Evolutionary conservation across 2,888 invertebrate species (phyloP).

Genomic region (Ormyrus pomaceus): DNA sequence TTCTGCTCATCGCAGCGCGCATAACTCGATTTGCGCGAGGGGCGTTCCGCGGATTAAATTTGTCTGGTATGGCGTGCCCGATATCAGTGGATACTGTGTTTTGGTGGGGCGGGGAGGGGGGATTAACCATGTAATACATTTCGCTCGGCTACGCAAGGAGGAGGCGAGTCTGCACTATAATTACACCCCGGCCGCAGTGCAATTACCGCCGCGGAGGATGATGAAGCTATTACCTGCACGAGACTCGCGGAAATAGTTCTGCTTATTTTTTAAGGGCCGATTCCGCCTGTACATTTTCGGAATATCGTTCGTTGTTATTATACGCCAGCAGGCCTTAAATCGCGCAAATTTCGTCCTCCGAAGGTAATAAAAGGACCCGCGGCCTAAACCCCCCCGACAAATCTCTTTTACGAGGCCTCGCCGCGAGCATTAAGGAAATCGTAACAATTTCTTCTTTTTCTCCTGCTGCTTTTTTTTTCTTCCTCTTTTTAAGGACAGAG

Average conservation of each 20-base stretch:
- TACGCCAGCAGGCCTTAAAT: neutral
- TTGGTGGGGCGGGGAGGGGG: neutral
- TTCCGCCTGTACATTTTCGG: neutral
- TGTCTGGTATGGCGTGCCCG: constrained; percentile 28
- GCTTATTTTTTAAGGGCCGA: constrained; percentile 40
- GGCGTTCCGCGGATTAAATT: constrained; percentile 45
- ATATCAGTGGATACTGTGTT: constrained; percentile 35
- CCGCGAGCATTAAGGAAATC: constrained; percentile 39
- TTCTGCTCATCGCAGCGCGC: constrained; percentile 1
- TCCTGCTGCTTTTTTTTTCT: neutral
- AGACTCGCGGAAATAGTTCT: constrained; percentile 30
- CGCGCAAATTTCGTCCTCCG: constrained; percentile 13
- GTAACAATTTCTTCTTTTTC: constrained; percentile 38
- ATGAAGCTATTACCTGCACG: constrained; percentile 55
- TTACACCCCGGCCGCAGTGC: constrained; percentile 40
- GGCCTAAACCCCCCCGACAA: constrained; percentile 8
- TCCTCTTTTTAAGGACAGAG: neutral
- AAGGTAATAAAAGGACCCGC: constrained; percentile 4
- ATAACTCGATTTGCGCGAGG: constrained; percentile 18
- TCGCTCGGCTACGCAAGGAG: constrained; percentile 15
- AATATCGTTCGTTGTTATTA: neutral
- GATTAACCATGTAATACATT: constrained; percentile 51
- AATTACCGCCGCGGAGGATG: constrained; percentile 45
- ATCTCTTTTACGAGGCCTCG: constrained; percentile 30
- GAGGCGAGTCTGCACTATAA: constrained; percentile 42